Evolutionary conservation across 2,797 vertebrate species (phyloP).

Genomic region (Masticophis lateralis): DNA sequence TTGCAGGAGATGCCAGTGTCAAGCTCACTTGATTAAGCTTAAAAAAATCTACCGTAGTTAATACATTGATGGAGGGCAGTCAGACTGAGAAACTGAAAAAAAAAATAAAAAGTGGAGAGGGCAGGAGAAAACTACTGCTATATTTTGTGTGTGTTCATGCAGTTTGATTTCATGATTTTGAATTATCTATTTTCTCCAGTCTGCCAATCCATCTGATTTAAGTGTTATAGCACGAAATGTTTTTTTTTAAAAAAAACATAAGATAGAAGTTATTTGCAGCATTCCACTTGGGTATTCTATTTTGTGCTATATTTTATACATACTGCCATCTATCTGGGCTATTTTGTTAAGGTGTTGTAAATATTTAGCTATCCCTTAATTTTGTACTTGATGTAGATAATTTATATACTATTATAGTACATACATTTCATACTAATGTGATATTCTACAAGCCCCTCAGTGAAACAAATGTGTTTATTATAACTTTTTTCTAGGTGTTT

Average conservation of each 20-base stretch:
- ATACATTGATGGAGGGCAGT: background rate
- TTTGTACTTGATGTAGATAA: background rate
- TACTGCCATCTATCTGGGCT: background rate
- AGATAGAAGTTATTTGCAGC: background rate
- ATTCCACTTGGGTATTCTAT: background rate
- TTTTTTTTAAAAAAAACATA: background rate
- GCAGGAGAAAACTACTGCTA: background rate
- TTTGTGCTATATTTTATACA: background rate
- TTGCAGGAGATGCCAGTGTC: background rate
- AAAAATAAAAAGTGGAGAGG: background rate
- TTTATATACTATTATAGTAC: background rate
- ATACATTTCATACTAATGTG: background rate
- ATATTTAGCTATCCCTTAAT: background rate
- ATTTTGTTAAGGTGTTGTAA: background rate
- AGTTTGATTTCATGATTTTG: background rate
- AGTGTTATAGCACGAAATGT: background rate
- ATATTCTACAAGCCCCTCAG: background rate
- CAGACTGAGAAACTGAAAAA: background rate
- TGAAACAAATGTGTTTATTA: background rate
- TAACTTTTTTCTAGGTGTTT: background rate
- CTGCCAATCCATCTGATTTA: background rate
- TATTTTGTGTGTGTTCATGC: background rate
- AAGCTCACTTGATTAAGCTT: background rate
- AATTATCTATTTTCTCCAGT: background rate
- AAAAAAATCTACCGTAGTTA: background rate